Percentiles rank a stretch among this genome's conserved stretches.
These are phyloP conservation scores for Dipodomys merriami DNA, from an alignment of 2,113 vertebrate genomes.

Conservation along the genomic window DNA sequence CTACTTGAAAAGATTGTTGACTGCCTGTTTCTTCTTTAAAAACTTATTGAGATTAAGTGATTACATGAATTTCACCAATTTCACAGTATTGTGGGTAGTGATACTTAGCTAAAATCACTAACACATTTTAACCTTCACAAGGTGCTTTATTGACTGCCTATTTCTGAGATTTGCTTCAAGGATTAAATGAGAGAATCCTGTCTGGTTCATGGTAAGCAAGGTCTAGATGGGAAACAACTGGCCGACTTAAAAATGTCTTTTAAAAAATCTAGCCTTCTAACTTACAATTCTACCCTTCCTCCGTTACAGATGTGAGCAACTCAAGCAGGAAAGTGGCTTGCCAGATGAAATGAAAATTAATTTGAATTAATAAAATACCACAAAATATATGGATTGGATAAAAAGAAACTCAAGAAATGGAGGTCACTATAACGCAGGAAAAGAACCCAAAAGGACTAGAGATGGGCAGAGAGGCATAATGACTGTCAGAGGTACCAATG, in stretches of 20 bases:
- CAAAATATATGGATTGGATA: not conserved
- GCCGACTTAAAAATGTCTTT: not conserved
- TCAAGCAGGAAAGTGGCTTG: not conserved
- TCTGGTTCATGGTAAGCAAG: not conserved
- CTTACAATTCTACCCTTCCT: not conserved
- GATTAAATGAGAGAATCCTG: not conserved
- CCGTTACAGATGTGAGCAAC: not conserved
- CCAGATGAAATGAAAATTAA: not conserved
- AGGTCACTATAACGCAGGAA: not conserved
- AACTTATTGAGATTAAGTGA: no score
- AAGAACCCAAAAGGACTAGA: not conserved
- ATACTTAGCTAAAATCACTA: no score
- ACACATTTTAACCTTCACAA: no score
- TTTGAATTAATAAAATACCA: not conserved
- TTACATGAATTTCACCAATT: no score
- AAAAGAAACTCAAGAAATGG: not conserved
- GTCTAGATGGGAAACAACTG: not conserved
- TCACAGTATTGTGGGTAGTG: no score
- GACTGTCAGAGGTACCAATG: fast-evolving
- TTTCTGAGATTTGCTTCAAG: not conserved
- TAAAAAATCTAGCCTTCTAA: not conserved
- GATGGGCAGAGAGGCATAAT: not conserved
- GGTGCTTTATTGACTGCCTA: not conserved
- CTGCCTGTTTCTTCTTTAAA: not conserved
- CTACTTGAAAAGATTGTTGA: not conserved